phyloP scores from a whole-genome alignment of 2,888 invertebrate genomes.

The Macroteleia sp. region DNA sequence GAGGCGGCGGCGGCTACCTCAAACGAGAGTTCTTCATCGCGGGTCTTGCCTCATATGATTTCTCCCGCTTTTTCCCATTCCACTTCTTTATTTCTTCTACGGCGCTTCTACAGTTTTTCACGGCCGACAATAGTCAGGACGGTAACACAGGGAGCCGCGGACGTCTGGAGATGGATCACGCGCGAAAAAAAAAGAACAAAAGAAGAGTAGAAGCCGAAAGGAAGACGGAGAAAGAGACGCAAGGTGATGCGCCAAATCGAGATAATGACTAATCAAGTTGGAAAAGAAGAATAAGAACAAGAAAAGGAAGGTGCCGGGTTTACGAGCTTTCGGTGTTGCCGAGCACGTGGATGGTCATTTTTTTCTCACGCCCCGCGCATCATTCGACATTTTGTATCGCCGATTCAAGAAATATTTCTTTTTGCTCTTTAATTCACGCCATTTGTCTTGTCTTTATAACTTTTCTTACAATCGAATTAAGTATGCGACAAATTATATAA shows the following conservation, averaged over 20 bases:
- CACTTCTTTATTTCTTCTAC: conserved; percentile 60
- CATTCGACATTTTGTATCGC: conserved; percentile 2
- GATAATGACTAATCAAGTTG: conserved; percentile 76
- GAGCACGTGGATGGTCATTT: conserved; percentile 65
- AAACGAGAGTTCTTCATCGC: conserved; percentile 75
- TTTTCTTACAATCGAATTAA: conserved; percentile 30
- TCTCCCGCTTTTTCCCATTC: conserved; percentile 61
- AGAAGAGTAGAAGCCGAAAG: conserved; percentile 31
- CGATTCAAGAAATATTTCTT: conserved; percentile 1
- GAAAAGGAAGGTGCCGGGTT: conserved; percentile 43
- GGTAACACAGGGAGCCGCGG: conserved; percentile 74
- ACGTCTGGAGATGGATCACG: conserved; percentile 44
- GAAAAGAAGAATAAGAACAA: conserved; percentile 39
- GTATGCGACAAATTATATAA: conserved; percentile 36
- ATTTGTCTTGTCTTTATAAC: neutral
- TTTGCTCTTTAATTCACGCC: neutral
- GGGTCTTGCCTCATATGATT: conserved; percentile 63
- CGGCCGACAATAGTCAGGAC: conserved; percentile 71
- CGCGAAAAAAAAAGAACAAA: conserved; percentile 47
- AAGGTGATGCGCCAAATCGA: conserved; percentile 73
- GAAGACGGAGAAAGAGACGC: conserved; percentile 42
- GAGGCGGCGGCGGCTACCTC: conserved; percentile 83
- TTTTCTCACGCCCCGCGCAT: conserved; percentile 34
- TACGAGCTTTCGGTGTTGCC: conserved; percentile 57
- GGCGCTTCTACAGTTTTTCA: conserved; percentile 74